phyloP scores from a whole-genome alignment of 2,888 invertebrate genomes.

The Leptura quadrifasciata region DNA sequence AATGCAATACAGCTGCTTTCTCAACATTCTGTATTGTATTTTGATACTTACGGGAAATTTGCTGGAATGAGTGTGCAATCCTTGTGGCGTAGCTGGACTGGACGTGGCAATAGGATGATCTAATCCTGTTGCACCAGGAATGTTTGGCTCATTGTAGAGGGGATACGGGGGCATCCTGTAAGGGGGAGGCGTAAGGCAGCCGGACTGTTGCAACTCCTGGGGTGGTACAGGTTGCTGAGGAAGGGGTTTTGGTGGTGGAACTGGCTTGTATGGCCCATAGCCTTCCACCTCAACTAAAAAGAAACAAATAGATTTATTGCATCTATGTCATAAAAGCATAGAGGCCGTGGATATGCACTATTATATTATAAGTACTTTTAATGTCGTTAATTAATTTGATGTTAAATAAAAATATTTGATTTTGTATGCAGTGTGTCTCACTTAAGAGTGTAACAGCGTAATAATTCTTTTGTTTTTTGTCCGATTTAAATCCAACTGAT shows the following conservation, averaged over 20 bases:
- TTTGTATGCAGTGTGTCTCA: too few species aligned
- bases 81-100: constrained; percentile 72
- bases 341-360: too few species aligned
- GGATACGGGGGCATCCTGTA: constrained; percentile 84
- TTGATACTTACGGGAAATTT: constrained; percentile 84
- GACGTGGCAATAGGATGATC: constrained; percentile 72
- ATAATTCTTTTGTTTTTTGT: too few species aligned
- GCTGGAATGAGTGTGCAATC: constrained; percentile 84
- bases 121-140: constrained; percentile 74
- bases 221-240: constrained; percentile 72
- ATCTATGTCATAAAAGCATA: too few species aligned
- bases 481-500: too few species aligned
- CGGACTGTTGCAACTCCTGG: constrained; percentile 59
- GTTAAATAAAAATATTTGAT: too few species aligned
- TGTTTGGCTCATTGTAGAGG: constrained; percentile 78
- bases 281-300: constrained; percentile 76
- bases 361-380: too few species aligned
- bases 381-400: too few species aligned
- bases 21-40: neutral
- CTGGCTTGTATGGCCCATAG: constrained; percentile 78
- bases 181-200: constrained; percentile 74
- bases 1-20: too few species aligned
- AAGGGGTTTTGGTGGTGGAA: constrained; percentile 79
- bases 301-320: constrained; percentile 48
- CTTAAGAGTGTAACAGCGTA: too few species aligned